A percentile compares a stretch with the other conserved stretches of the same genome.
phyloP scores from a whole-genome alignment of 2,888 invertebrate species.

The Sclerodermus sp. region DNA sequence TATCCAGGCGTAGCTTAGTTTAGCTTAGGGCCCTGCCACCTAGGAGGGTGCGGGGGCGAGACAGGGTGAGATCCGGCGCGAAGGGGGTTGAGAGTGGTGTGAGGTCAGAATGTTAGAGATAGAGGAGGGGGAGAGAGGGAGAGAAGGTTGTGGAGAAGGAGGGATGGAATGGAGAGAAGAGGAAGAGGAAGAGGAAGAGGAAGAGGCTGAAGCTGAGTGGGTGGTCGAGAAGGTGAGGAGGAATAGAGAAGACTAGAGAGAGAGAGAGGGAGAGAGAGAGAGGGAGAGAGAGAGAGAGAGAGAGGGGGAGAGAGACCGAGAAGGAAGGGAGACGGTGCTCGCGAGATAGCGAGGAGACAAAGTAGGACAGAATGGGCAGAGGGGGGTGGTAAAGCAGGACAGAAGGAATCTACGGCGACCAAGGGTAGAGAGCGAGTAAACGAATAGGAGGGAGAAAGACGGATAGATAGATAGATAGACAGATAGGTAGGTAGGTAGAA shows the following conservation, averaged over 20 bases:
- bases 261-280: constrained; percentile 9
- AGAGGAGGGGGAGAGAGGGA: no score
- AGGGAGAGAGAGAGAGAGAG: constrained; percentile 9
- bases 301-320: constrained; percentile 5
- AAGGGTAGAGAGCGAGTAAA: no score
- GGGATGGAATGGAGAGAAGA: constrained; percentile 13
- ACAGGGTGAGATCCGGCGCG: constrained; percentile 13
- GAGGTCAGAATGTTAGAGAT: no score
- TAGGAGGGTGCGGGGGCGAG: constrained; percentile 10
- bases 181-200: no score
- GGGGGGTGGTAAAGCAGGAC: neutral
- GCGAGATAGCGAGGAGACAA: neutral
- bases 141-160: constrained; percentile 16
- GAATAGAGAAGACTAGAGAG: constrained; percentile 9
- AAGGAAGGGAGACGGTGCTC: neutral
- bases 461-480: no score
- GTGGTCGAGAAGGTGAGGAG: no score
- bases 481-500: constrained; percentile 9
- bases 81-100: constrained; percentile 12
- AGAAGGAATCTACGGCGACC: constrained; percentile 15
- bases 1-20: constrained; percentile 49
- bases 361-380: neutral
- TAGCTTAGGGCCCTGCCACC: constrained; percentile 42
- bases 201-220: no score
- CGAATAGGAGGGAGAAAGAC: no score